Evolutionary conservation across 2,888 invertebrate species (phyloP), one percentile per base, ranked within the genome.

Genomic region (Leptopilina drosophilae): DNA sequence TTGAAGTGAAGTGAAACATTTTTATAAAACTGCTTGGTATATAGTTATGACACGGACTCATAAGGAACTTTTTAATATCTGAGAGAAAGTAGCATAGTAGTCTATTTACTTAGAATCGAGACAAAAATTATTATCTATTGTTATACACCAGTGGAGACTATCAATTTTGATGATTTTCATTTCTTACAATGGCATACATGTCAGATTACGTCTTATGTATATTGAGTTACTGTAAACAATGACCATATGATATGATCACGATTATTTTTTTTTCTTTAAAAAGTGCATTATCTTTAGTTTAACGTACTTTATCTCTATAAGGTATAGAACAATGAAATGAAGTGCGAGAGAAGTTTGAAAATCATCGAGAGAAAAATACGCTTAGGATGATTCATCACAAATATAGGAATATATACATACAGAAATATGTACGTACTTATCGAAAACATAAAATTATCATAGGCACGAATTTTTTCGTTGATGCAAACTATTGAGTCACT

Each of bases 291-390:
- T 73, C 15, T 56, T 53, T 12, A 20, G 33, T 73, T 33, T 33
- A 56, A 73, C 14, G n/a, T 26, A 14, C 56, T 33, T 73, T 56
- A 73, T 73, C 73, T 56, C 0, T 12, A 20, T 20, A 11, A 73
- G 56, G n/a, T 56, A 73, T 33, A 73, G 73, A 56, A 73, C 69
- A 69, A 69, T 69, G 49, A 9, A 9, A 53, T 49, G 12, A 59
- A 59, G 59, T 7, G 12, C 20, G 7, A 62, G 12, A 49, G 49
- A 11, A 11, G 12, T 49, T 49, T 49, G 11, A 49, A 49, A 49
- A 49, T 49, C 49, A 9, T 62, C 62, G 5, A 20, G 8, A 20
- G n/a, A 15, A 20, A n/a, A 7, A 15, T 59, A 59, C 6, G 62
- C 59, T n/a, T 15, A 20, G 15, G 9, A 15, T 62, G 62, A 62